Conservation (phyloP, 2,113 vertebrate species). For the Nycticebus coucang region DNA sequence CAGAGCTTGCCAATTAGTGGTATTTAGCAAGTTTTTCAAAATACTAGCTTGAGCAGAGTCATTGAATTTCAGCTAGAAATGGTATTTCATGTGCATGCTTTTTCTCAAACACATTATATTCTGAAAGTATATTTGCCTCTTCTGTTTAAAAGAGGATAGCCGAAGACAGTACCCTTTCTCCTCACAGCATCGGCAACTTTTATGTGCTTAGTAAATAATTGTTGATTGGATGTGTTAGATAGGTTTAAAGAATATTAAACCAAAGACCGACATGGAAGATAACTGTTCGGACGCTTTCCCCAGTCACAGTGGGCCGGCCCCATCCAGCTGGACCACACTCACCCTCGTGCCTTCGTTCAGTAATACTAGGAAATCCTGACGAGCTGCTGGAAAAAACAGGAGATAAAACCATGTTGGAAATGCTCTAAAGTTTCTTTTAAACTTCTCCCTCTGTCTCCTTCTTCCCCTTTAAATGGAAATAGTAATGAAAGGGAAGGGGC, state of each 20-base stretch:
- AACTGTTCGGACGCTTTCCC: not conserved
- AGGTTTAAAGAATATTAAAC: not conserved
- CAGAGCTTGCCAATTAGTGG: not conserved
- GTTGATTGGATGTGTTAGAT: not conserved
- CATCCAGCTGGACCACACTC: too few species aligned
- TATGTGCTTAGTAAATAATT: not conserved
- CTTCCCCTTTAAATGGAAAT: not conserved
- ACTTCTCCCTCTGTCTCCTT: not conserved
- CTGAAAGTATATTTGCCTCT: slow-evolving; percentile 10
- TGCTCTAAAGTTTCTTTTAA: not conserved
- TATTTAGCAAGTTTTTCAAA: slow-evolving; percentile 53
- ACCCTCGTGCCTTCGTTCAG: not conserved
- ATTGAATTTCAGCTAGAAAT: slow-evolving; percentile 28
- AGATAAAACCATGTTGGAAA: not conserved
- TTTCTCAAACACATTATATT: not conserved
- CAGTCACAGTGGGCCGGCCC: not conserved
- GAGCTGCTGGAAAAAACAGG: not conserved
- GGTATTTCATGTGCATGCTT: not conserved
- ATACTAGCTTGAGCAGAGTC: slow-evolving; percentile 25
- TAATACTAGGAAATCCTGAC: not conserved
- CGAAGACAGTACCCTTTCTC: not conserved
- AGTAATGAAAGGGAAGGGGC: not conserved
- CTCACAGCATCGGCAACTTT: not conserved
- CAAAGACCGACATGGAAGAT: not conserved
- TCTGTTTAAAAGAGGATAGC: not conserved